Base-by-base conservation (phyloP, 2,888 invertebrate species). In the Rotaria socialis region DNA sequence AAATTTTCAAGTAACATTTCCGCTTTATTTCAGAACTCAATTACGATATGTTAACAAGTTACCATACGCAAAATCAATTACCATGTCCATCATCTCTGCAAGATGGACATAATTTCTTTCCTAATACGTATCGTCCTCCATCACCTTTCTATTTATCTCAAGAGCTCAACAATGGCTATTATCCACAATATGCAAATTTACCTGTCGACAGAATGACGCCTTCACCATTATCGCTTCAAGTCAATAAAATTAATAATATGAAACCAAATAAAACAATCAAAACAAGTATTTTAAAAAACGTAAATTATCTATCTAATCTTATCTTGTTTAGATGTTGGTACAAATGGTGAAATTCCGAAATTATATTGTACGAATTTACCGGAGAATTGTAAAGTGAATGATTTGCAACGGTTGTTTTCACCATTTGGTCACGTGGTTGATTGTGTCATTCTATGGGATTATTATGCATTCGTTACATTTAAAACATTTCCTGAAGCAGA, bases 381-480 rank as follows among this genome's bases (percentile, higher is more conserved):
- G 19, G 86, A 86, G 19, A 84, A 86, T 60, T 86, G 86, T 47
- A 60, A 84, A 56, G 84, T 60, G 41, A 60, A 84, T 84, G 86
- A 86, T 67, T 52, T 86, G 16, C 84, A 86, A 74, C 50, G 24
- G 22, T 80, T 86, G 41, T 86, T 86, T 27, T 84, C 84, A 24
- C 22, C 84, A 52, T 84, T 84, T n/a, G 86, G 86, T 55, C 60
- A 84, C n/a, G 86, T 86, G 24, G 14, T 86, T 27, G 86, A 86
- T 47, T 86, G 86, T 84, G 86, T 86, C n/a, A 86, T 86, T 24
- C 67, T 86, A 84, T 86, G 86, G 86, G 84, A 86, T 84, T 84
- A 86, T 43, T 86, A 86, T 41, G 86, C 86, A 84, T 86, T 86
- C 55, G 60, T 86, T 80, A 84, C 84, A 50, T 86, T 84, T 74